Conservation (phyloP, 37 sponge, comb jelly and placozoan species). For the Chondrosia reniformis region DNA sequence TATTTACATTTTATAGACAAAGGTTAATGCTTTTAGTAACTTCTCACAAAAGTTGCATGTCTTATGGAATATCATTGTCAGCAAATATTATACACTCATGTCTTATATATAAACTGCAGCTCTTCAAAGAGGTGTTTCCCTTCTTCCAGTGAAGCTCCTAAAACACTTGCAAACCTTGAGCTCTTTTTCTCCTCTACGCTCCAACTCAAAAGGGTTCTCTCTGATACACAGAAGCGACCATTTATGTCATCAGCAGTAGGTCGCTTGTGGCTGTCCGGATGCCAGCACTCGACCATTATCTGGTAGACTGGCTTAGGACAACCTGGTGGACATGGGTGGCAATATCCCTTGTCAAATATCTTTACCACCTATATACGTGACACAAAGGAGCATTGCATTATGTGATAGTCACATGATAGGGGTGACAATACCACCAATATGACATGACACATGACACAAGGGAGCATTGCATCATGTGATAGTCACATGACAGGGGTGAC, state of each 20-base stretch:
- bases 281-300: background rate
- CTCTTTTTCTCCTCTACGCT: background rate
- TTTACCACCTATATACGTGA: no score
- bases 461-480: no score
- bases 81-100: background rate
- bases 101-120: background rate
- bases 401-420: no score
- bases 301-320: slow-evolving; percentile 13
- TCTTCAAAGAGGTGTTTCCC: slow-evolving; percentile 2
- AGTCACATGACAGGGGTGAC: no score
- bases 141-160: background rate
- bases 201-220: background rate
- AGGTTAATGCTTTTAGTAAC: no score
- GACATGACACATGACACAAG: no score
- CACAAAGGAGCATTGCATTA: no score
- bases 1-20: no score
- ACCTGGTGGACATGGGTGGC: slow-evolving; percentile 19
- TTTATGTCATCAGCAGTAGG: slow-evolving; percentile 3
- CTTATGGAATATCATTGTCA: no score
- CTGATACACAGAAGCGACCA: slow-evolving; percentile 11
- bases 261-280: background rate
- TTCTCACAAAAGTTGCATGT: no score
- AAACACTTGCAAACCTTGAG: slow-evolving; percentile 1
- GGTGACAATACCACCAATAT: no score
- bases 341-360: background rate